phyloP scores from a whole-genome alignment of 2,888 invertebrate genomes.

The Zootermopsis nevadensis region DNA sequence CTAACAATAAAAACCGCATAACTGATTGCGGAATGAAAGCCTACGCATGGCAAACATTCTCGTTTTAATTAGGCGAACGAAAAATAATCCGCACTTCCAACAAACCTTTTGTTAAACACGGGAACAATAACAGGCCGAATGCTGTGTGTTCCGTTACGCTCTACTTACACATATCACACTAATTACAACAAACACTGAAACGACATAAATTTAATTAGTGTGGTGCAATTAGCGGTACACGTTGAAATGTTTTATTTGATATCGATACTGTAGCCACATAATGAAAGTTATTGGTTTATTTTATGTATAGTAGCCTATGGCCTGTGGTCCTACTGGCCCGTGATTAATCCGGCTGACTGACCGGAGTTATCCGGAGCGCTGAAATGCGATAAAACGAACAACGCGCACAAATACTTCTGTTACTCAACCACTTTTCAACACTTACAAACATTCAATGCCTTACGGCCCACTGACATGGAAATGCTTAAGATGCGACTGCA shows the following conservation, averaged over 20 bases:
- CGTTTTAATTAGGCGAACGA: no score
- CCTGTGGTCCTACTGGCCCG: neutral
- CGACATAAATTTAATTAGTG: conserved; percentile 29
- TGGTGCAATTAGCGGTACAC: conserved; percentile 2
- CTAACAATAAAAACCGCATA: no score
- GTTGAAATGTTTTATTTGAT: neutral
- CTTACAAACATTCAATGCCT: no score
- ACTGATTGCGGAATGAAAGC: no score
- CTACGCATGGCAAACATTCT: no score
- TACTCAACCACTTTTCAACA: no score
- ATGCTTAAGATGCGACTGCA: no score
- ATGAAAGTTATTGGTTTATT: neutral
- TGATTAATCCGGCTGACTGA: neutral
- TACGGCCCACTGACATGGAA: no score
- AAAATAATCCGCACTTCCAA: no score
- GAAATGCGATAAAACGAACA: neutral
- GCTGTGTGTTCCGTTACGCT: neutral
- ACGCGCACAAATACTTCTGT: neutral
- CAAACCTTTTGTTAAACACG: no score
- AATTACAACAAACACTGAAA: conserved; percentile 16
- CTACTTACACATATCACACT: neutral
- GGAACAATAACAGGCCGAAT: no score
- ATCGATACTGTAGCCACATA: neutral
- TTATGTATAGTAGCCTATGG: neutral
- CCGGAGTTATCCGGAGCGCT: no score